These are phyloP conservation scores for Pseudochromis fuscus DNA, from an alignment of 2,797 vertebrate genomes.

Conservation along the genomic window DNA sequence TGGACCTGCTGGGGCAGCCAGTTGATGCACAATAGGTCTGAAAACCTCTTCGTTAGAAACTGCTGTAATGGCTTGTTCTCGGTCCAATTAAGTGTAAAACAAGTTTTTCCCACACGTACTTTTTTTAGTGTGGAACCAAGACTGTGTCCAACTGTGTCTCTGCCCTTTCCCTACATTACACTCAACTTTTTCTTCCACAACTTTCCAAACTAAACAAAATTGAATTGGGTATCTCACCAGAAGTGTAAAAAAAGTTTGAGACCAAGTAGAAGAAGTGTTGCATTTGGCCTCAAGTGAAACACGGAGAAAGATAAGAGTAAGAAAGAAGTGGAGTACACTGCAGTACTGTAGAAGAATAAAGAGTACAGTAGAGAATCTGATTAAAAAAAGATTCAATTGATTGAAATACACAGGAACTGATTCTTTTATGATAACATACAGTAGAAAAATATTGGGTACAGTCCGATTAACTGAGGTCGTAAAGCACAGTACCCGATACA, in stretches of 20 bases:
- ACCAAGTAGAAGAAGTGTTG: background rate
- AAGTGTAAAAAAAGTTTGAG: background rate
- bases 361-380: background rate
- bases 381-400: background rate
- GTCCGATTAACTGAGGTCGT: background rate
- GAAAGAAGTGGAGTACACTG: background rate
- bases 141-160: background rate
- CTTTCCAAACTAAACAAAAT: slow-evolving; percentile 15
- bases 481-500: background rate
- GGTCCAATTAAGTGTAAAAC: slow-evolving; percentile 13
- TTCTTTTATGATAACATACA: background rate
- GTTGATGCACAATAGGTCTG: slow-evolving; percentile 13
- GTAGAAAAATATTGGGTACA: background rate
- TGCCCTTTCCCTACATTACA: slow-evolving; percentile 30
- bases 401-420: too few relatives aligned
- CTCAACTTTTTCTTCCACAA: slow-evolving; percentile 10
- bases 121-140: slow-evolving; percentile 9
- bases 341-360: background rate
- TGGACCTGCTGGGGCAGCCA: background rate
- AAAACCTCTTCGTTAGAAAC: slow-evolving; percentile 13
- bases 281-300: slow-evolving; percentile 2
- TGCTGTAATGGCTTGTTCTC: slow-evolving; percentile 7
- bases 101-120: slow-evolving; percentile 5
- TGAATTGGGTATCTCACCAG: background rate
- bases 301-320: background rate